Percentiles rank a stretch among this genome's conserved stretches.
Conservation (phyloP, 2,797 vertebrate species). For the Tokudaia tokunoshimensis region DNA sequence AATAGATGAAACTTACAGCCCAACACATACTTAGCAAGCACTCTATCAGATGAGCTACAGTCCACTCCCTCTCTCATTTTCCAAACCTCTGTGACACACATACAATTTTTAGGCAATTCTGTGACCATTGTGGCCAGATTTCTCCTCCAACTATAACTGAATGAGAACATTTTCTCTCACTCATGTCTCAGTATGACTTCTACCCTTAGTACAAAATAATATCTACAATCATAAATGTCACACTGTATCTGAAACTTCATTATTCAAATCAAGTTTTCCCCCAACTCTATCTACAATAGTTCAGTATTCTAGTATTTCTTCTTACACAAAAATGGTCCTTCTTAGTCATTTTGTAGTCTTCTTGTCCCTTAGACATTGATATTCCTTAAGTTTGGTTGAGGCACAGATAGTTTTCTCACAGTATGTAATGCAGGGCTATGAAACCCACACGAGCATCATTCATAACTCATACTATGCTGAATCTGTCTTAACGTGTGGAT, state of each 20-base stretch:
- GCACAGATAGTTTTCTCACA: background rate
- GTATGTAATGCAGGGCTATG: no score
- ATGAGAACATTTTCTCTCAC: background rate
- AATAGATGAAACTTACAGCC: background rate
- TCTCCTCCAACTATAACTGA: background rate
- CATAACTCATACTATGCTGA: background rate
- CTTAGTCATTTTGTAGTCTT: background rate
- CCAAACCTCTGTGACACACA: background rate
- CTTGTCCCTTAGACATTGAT: background rate
- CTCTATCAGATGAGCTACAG: background rate
- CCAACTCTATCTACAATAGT: background rate
- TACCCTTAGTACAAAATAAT: background rate
- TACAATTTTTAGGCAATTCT: background rate
- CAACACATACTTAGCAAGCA: background rate
- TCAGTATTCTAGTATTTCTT: background rate
- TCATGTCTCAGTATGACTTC: background rate
- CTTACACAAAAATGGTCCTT: background rate
- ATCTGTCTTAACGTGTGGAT: background rate
- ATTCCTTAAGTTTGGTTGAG: background rate
- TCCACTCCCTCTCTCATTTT: background rate
- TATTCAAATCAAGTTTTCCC: background rate
- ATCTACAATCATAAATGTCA: constrained; percentile 16
- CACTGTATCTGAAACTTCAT: background rate
- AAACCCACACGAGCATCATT: background rate
- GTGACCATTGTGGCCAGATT: background rate